Percentiles rank a stretch among this genome's conserved stretches.
phyloP scores from a whole-genome alignment of 2,888 invertebrate species.

The Camptogramma bilineatum region DNA sequence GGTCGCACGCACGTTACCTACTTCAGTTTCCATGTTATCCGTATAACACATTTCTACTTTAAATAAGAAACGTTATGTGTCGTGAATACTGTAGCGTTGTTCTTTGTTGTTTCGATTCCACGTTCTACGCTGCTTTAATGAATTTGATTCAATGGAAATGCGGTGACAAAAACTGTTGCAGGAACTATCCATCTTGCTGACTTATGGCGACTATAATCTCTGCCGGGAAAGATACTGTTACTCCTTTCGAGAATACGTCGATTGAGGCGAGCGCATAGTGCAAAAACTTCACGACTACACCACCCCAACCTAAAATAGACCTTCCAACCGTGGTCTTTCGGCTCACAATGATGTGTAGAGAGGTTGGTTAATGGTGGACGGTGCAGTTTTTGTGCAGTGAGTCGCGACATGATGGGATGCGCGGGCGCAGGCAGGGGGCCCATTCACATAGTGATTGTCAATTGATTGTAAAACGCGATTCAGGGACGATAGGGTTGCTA shows the following conservation, averaged over 20 bases:
- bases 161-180: slow-evolving; percentile 38
- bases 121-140: slow-evolving; percentile 36
- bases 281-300: slow-evolving; percentile 35
- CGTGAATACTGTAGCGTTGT: slow-evolving; percentile 9
- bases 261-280: slow-evolving; percentile 39
- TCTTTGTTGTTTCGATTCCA: slow-evolving; percentile 15
- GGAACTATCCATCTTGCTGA: slow-evolving; percentile 47
- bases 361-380: slow-evolving; percentile 38
- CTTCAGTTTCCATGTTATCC: no score
- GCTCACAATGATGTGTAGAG: slow-evolving; percentile 20
- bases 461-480: slow-evolving; percentile 63
- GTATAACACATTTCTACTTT: background rate
- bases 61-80: slow-evolving; percentile 9
- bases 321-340: slow-evolving; percentile 2
- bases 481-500: slow-evolving; percentile 38
- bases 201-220: slow-evolving; percentile 44
- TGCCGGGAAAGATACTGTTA: slow-evolving; percentile 46
- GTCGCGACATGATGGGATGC: slow-evolving; percentile 49
- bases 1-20: background rate
- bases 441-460: slow-evolving; percentile 75
- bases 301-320: slow-evolving; percentile 16
- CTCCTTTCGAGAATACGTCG: slow-evolving; percentile 38
- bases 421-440: slow-evolving; percentile 64
- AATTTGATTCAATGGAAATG: slow-evolving; percentile 37
- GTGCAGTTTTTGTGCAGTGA: slow-evolving; percentile 54